Conservation (phyloP, 2,113 vertebrate genomes). For the Muscicapa adusta region DNA sequence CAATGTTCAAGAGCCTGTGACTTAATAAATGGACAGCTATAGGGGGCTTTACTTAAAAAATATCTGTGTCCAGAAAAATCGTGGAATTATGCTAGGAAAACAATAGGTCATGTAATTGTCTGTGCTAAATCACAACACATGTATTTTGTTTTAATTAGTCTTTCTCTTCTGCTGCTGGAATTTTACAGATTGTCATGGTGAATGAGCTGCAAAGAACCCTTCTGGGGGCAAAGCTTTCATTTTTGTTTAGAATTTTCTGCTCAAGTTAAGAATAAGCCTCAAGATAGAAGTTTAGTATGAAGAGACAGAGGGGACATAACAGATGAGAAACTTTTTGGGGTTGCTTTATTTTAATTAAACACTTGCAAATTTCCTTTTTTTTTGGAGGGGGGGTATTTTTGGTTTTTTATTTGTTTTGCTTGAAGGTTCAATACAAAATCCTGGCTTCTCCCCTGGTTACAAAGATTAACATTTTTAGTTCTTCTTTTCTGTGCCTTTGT, state of each 20-base stretch:
- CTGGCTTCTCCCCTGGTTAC: neutral
- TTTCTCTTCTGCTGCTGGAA: neutral
- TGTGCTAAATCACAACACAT: neutral
- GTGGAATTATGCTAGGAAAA: neutral
- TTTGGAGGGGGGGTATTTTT: neutral
- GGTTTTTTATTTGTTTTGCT: neutral
- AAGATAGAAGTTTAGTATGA: neutral
- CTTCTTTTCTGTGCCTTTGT: neutral
- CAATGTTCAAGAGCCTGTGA: neutral
- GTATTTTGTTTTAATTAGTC: constrained; percentile 22
- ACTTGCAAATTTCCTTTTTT: neutral
- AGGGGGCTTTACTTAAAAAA: neutral
- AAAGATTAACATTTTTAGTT: neutral
- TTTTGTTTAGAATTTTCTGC: constrained; percentile 27
- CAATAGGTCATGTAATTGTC: neutral
- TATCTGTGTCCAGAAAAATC: neutral
- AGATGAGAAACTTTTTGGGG: neutral
- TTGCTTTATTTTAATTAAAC: neutral
- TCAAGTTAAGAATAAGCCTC: neutral
- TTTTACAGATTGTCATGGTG: neutral
- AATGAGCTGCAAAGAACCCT: neutral
- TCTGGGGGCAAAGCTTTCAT: neutral
- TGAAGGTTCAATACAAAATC: neutral
- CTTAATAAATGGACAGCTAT: neutral
- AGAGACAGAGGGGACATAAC: neutral